Percentiles rank a stretch among this genome's conserved stretches.
These are phyloP conservation scores for Cordilura impudica DNA, from an alignment of 2,888 invertebrate genomes.

Conservation along the genomic window DNA sequence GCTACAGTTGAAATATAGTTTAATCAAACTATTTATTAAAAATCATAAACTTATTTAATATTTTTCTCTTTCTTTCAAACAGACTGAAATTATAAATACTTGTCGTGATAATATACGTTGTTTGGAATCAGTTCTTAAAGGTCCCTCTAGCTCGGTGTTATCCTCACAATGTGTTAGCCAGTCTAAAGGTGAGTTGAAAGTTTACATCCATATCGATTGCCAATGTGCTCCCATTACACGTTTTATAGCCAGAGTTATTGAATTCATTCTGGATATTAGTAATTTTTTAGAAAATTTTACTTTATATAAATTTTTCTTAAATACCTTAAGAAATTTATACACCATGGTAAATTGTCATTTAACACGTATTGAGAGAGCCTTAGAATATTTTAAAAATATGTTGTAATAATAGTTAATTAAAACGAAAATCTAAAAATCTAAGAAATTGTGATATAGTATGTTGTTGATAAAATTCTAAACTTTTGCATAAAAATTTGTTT, in stretches of 20 bases:
- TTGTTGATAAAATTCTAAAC: too few species aligned
- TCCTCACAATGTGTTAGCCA: constrained; percentile 81
- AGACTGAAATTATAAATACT: constrained; percentile 91
- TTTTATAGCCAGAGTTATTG: constrained; percentile 75
- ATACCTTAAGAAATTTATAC: constrained; percentile 72
- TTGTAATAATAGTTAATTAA: constrained; percentile 1
- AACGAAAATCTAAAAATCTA: neutral
- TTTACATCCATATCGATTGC: constrained; percentile 70
- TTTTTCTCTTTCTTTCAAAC: constrained; percentile 65
- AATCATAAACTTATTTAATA: neutral
- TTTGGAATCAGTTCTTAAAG: constrained; percentile 84
- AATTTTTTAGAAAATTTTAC: constrained; percentile 74
- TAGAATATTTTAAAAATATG: constrained; percentile 47
- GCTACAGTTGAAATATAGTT: too few species aligned
- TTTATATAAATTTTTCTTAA: constrained; percentile 74
- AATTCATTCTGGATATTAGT: constrained; percentile 74
- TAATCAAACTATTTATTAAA: neutral
- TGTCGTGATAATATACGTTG: constrained; percentile 92
- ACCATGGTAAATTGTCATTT: constrained; percentile 69
- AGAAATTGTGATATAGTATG: neutral
- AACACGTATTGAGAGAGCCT: constrained; percentile 36
- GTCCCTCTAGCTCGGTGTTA: constrained; percentile 79
- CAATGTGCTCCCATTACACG: constrained; percentile 77
- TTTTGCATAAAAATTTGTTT: neutral
- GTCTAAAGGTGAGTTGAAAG: constrained; percentile 80